Conservation (phyloP, 2,113 vertebrate genomes). For the Emydocephalus ijimae region DNA sequence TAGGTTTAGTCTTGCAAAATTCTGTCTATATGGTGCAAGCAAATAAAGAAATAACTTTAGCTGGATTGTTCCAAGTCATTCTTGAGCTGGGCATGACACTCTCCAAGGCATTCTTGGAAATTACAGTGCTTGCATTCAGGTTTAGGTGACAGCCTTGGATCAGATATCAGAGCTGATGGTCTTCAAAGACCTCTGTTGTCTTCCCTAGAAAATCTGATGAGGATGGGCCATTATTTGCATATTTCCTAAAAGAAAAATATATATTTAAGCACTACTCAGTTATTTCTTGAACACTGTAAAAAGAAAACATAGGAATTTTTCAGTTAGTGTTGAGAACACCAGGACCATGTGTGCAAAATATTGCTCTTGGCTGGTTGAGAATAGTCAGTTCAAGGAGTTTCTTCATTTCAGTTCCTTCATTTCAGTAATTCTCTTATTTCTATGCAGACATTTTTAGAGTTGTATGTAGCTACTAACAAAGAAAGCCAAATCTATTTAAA, state of each 20-base stretch:
- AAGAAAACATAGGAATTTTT: not conserved
- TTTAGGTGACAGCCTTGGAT: not conserved
- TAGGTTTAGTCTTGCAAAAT: not conserved
- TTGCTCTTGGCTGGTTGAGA: not conserved
- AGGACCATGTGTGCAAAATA: not conserved
- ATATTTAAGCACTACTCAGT: not conserved
- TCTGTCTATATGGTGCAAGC: not conserved
- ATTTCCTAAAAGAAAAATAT: not conserved
- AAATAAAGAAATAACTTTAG: not conserved
- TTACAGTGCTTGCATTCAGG: not conserved
- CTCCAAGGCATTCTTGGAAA: not conserved
- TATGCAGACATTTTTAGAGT: not conserved
- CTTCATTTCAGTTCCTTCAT: not conserved
- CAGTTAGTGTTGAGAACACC: not conserved
- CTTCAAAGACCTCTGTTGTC: not conserved
- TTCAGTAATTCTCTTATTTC: not conserved
- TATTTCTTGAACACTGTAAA: not conserved
- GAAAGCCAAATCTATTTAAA: not conserved
- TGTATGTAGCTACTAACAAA: not conserved
- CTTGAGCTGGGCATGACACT: not conserved
- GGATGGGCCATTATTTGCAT: not conserved
- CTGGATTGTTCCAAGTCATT: not conserved
- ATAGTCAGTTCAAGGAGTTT: not conserved
- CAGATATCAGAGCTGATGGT: not conserved
- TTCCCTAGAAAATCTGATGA: not conserved